These are phyloP conservation scores for Lepus timidus DNA, from an alignment of 2,113 vertebrate species.

Conservation along the genomic window DNA sequence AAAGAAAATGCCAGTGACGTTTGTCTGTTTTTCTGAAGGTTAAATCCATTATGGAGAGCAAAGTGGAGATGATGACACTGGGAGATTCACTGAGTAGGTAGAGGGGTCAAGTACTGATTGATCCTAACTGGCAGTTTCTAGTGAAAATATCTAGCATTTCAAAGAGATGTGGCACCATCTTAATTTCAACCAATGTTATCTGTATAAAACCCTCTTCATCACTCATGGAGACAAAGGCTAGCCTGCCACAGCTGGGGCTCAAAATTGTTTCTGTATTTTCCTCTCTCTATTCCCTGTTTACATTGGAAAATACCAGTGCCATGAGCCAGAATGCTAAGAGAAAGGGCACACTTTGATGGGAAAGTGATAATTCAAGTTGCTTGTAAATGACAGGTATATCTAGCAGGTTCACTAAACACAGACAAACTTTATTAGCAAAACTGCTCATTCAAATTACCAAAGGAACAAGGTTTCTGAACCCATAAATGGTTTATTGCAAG, in stretches of 20 bases:
- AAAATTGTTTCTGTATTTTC: background rate
- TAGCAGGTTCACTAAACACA: conserved; percentile 19
- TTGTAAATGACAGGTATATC: conserved; percentile 52
- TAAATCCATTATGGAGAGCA: background rate
- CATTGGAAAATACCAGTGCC: background rate
- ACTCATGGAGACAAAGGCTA: background rate
- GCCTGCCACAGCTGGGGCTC: background rate
- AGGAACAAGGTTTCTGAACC: conserved; percentile 70
- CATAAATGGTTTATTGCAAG: conserved; percentile 72
- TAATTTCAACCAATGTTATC: conserved; percentile 14
- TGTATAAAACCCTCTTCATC: background rate
- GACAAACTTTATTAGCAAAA: conserved; percentile 74
- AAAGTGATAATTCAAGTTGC: conserved; percentile 60
- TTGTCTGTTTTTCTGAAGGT: background rate
- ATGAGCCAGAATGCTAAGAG: background rate
- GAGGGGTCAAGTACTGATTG: background rate
- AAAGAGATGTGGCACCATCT: background rate
- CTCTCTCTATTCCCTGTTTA: background rate
- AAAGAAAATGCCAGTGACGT: background rate
- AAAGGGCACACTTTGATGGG: conserved; percentile 48
- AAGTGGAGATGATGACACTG: background rate
- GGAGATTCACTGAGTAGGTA: background rate
- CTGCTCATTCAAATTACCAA: conserved; percentile 70
- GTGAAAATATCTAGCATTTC: background rate
- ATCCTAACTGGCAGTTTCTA: background rate